phyloP scores from a whole-genome alignment of 2,797 vertebrate genomes.

The Ambastaia sidthimunki region DNA sequence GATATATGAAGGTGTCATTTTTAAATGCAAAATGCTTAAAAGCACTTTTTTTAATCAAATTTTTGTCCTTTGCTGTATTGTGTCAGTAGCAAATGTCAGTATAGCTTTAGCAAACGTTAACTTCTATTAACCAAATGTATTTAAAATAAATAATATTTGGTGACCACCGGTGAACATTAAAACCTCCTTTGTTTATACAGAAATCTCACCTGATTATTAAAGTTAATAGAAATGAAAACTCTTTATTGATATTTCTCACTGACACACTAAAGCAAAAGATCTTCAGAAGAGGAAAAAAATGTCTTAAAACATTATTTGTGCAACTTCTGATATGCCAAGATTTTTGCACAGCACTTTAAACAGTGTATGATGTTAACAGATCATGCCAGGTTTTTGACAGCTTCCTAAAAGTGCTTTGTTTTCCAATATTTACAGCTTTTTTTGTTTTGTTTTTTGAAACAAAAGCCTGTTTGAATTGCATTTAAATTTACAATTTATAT shows the following conservation, averaged over 20 bases:
- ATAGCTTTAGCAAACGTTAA: too few relatives aligned
- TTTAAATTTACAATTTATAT: not conserved
- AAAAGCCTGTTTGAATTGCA: not conserved
- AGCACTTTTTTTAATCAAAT: too few relatives aligned
- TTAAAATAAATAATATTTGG: too few relatives aligned
- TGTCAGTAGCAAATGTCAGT: too few relatives aligned
- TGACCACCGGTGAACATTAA: too few relatives aligned
- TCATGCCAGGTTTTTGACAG: not conserved
- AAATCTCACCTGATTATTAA: not conserved
- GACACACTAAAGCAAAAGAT: not conserved
- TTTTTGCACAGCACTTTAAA: not conserved
- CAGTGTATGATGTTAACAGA: not conserved
- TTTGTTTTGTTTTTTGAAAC: not conserved
- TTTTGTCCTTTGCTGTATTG: too few relatives aligned
- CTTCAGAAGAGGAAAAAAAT: not conserved
- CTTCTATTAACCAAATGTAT: too few relatives aligned
- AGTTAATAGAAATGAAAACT: not conserved
- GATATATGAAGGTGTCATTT: not conserved
- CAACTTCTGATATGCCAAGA: not conserved
- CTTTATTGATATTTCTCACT: not conserved
- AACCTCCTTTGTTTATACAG: too few relatives aligned
- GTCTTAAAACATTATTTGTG: not conserved
- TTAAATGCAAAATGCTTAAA: too few relatives aligned
- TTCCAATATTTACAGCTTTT: not conserved
- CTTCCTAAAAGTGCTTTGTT: not conserved